Evolutionary conservation across 2,797 vertebrate species (phyloP), one percentile per base, ranked within the genome.

Genomic region (Nyctibius grandis): DNA sequence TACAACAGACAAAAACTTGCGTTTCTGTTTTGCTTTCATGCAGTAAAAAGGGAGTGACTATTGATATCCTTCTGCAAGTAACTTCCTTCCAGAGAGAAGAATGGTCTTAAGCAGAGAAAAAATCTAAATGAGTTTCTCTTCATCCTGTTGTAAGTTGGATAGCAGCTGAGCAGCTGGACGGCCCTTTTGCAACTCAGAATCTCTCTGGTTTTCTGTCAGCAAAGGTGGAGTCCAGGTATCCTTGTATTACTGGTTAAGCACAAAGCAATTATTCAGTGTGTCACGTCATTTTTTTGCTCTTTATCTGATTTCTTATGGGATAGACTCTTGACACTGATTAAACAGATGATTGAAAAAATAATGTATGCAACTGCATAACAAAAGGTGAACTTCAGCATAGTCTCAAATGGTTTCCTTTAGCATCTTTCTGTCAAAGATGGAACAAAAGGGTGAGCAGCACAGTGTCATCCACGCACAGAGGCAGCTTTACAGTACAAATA

Each of bases 401-500:
- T 44, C 84, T 81, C 60, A 77, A 16, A 47, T 8, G 8, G 40
- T 77, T 94, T 79, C n/a, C 21, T 67, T 60, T 25, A 67, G 23
- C 42, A 11, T 65, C 17, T 63, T 38, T 12, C 25, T 72, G 56
- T 47, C 56, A n/a, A 57, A 85, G 53, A 48, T 18, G 18, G 57
- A 47, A 54, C 9, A 7, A 40, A 76, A 64, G 54, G 33, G 25
- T 0, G 31, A 68, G 81, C 48, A 83, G 56, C 44, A 20, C n/a
- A 13, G 44, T 26, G 14, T 56, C n/a, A 25, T 86, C 68, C 64
- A 19, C 0, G 1, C 56, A 15, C 1, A 2, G 75, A 61, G 81
- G 53, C 56, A 88, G 87, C 59, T 92, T 59, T 81, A 38, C n/a
- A 21, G 69, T 12, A 44, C 3, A n/a, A 88, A 6, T 5, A 3